Percentiles rank a stretch among this genome's conserved stretches.
Conservation (phyloP, 2,797 vertebrate species). For the Cossypha heuglini region DNA sequence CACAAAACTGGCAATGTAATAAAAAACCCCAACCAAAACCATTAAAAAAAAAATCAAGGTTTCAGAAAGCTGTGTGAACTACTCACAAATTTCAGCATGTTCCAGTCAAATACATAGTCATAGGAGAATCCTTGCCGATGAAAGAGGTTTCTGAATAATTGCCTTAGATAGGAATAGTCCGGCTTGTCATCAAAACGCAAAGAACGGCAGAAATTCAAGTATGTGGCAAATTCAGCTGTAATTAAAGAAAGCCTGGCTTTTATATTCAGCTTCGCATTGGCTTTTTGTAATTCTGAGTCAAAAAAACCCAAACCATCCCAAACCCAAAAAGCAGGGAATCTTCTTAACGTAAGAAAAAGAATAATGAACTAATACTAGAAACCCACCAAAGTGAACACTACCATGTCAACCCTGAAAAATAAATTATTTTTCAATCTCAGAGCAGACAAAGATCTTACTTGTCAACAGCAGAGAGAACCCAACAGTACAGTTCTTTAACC, state of each 20-base stretch:
- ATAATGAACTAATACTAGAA: background rate
- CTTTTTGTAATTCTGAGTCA: background rate
- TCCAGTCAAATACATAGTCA: constrained; percentile 97
- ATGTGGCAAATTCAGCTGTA: constrained; percentile 93
- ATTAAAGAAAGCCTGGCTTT: background rate
- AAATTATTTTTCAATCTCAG: background rate
- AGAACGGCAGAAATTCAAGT: constrained; percentile 94
- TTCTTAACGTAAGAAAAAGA: background rate
- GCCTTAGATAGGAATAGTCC: constrained; percentile 92
- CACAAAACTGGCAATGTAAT: background rate
- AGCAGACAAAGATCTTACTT: background rate
- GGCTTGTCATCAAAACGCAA: constrained; percentile 95
- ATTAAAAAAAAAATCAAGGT: background rate
- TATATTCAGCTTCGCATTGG: background rate
- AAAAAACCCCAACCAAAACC: background rate
- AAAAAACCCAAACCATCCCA: background rate
- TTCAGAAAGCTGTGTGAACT: background rate
- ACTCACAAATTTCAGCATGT: constrained; percentile 98
- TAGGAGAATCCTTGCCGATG: constrained; percentile 96
- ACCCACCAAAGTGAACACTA: background rate
- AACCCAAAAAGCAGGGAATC: background rate
- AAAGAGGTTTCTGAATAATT: constrained; percentile 94
- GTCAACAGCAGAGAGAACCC: background rate
- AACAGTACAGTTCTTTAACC: background rate
- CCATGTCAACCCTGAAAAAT: background rate